Evolutionary conservation across 2,113 vertebrate genomes (phyloP), one percentile per base, ranked within the genome.

Genomic region (Hirundichthys speculiger): DNA sequence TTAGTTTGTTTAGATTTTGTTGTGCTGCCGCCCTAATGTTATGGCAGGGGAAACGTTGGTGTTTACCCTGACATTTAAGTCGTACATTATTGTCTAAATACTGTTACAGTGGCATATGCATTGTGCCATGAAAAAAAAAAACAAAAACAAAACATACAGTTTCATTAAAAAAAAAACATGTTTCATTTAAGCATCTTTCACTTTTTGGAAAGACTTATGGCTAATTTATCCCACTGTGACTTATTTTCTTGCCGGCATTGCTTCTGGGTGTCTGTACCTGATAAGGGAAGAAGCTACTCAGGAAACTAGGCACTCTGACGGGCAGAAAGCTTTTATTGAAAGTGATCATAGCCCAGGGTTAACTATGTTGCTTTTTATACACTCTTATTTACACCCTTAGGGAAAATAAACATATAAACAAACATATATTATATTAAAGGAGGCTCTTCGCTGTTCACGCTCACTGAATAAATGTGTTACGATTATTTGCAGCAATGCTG

Each of bases 271-370:
- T 48, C 21, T 7, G 13, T 5, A 47, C 19, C 16, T 25, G 15
- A 24, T 13, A 22, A 15, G 20, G 15, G 13, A 16, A 45, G 11
- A 14, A 4, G n/a, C 25, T 34, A 13, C 25, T 19, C 2, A 34
- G 15, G 16, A n/a, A 13, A 16, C 12, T n/a, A n/a, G 18, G 49
- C 3, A 30, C 14, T 43, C 15, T 57, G 15, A 57, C 4, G 49
- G 47, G 19, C 70, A 66, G 52, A 58, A 11, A 39, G 25, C 40
- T 52, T 64, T 19, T 53, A 56, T 54, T 45, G 21, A 15, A 69
- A 59, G 25, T 52, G 69, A 73, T 65, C 42, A n/a, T 38, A 55
- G 43, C 34, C 24, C 14, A 0, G 38, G 20, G 60, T 60, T 43
- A 63, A 50, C 15, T 21, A 1, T 10, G 53, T 51, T 54, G 19